Evolutionary conservation across 2,797 vertebrate genomes (phyloP).

Genomic region (Sebastes melanostomus): DNA sequence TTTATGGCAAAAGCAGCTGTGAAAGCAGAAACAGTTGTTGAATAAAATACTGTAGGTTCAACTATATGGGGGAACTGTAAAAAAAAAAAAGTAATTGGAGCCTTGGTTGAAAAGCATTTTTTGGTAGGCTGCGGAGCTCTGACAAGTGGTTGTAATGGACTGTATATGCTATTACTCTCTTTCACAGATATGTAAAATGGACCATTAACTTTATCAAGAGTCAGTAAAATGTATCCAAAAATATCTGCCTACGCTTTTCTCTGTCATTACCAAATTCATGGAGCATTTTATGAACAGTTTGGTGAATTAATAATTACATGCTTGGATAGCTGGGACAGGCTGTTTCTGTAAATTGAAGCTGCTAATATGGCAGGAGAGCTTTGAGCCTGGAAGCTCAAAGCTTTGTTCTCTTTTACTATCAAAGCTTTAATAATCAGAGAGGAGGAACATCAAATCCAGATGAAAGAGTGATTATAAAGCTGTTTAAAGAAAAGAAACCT

Average conservation of each 20-base stretch:
- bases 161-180: background rate
- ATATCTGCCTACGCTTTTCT: background rate
- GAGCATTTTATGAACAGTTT: background rate
- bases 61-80: background rate
- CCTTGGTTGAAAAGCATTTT: background rate
- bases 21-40: slow-evolving; percentile 1
- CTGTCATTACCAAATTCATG: slow-evolving; percentile 2
- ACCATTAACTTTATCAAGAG: background rate
- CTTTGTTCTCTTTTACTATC: slow-evolving; percentile 3
- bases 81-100: background rate
- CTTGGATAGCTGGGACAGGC: background rate
- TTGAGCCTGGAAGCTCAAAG: background rate
- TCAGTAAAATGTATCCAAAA: background rate
- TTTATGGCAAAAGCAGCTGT: background rate
- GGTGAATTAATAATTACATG: slow-evolving; percentile 10
- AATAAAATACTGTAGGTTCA: background rate
- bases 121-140: background rate
- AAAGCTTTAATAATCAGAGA: slow-evolving; percentile 28
- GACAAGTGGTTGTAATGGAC: background rate
- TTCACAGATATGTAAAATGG: slow-evolving; percentile 5
- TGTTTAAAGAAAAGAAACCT: background rate
- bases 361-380: background rate
- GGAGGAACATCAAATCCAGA: slow-evolving; percentile 41
- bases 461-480: background rate
- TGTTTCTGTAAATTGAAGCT: slow-evolving; percentile 7